A percentile compares a stretch with the other conserved stretches of the same genome.
These are phyloP conservation scores for Holacanthella duospinosa DNA, from an alignment of 2,888 invertebrate genomes.

Conservation along the genomic window DNA sequence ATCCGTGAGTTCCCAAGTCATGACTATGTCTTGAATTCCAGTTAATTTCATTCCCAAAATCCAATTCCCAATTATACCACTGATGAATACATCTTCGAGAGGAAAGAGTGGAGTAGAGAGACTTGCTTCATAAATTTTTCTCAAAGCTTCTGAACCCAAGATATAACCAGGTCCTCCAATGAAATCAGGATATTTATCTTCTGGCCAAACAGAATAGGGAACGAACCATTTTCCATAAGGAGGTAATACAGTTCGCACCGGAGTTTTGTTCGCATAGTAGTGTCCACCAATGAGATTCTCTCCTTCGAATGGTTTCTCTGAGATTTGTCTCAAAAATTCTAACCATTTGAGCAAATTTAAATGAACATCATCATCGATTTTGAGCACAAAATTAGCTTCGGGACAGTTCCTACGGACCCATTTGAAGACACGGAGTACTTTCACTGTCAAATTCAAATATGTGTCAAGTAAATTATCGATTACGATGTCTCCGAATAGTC, in stretches of 20 bases:
- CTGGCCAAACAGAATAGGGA: slow-evolving; percentile 37
- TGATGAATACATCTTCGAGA: slow-evolving; percentile 41
- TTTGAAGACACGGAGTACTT: slow-evolving; percentile 34
- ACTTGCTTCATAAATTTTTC: slow-evolving; percentile 37
- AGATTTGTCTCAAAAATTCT: slow-evolving; percentile 15
- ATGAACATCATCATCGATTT: slow-evolving; percentile 40
- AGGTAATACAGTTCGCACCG: slow-evolving; percentile 38
- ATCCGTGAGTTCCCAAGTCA: slow-evolving; percentile 11
- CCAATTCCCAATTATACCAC: slow-evolving; percentile 37
- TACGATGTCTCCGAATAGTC: slow-evolving; percentile 26
- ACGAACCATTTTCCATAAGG: slow-evolving; percentile 39
- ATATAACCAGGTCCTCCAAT: slow-evolving; percentile 41
- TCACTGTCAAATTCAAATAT: slow-evolving; percentile 34
- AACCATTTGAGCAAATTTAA: slow-evolving; percentile 36
- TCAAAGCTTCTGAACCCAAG: slow-evolving; percentile 37
- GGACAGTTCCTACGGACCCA: slow-evolving; percentile 27
- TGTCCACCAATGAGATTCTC: slow-evolving; percentile 38
- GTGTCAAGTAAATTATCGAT: slow-evolving; percentile 29
- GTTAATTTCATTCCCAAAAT: slow-evolving; percentile 20
- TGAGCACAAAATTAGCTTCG: slow-evolving; percentile 35
- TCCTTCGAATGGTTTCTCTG: slow-evolving; percentile 12
- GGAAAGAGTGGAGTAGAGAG: slow-evolving; percentile 38
- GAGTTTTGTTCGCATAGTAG: slow-evolving; percentile 34
- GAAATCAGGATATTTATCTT: slow-evolving; percentile 39
- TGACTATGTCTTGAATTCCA: slow-evolving; percentile 18